These are phyloP conservation scores for Porites cylindrica DNA, from an alignment of 92 coral and sea anemone species.

Conservation along the genomic window DNA sequence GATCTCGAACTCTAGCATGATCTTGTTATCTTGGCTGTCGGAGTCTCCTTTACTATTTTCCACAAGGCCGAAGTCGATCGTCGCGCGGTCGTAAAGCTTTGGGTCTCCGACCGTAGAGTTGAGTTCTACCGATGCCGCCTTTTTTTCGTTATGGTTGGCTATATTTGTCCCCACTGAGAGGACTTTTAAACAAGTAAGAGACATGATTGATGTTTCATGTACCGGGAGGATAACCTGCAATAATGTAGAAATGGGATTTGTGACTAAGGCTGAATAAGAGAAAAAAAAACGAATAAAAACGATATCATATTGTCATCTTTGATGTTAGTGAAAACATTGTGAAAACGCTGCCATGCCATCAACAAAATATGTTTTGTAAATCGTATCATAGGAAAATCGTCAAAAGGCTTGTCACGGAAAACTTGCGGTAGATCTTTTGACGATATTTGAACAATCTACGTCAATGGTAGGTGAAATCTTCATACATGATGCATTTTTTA, in stretches of 20 bases:
- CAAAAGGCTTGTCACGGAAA: no score
- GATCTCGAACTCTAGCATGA: conserved; percentile 76
- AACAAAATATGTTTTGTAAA: no score
- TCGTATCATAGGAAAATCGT: no score
- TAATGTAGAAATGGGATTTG: not conserved
- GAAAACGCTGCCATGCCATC: no score
- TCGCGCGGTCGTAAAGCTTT: conserved; percentile 72
- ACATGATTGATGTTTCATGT: conserved; percentile 79
- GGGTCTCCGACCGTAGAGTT: conserved; percentile 69
- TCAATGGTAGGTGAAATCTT: no score
- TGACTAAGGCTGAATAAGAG: not conserved
- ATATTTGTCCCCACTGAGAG: conserved; percentile 79
- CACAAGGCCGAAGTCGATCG: conserved; percentile 79
- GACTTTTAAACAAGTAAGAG: conserved; percentile 53
- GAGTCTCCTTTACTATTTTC: conserved; percentile 45
- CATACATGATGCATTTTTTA: no score
- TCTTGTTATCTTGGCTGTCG: conserved; percentile 65
- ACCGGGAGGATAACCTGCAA: conserved; percentile 88
- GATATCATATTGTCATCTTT: no score
- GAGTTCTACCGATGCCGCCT: not conserved
- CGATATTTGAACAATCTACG: no score
- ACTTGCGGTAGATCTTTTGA: no score
- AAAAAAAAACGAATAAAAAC: no score
- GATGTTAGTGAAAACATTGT: no score
- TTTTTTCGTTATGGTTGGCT: not conserved